A percentile compares a stretch with the other conserved stretches of the same genome.
phyloP scores from a whole-genome alignment of 2,888 invertebrate species.

The Agrotis segetum region DNA sequence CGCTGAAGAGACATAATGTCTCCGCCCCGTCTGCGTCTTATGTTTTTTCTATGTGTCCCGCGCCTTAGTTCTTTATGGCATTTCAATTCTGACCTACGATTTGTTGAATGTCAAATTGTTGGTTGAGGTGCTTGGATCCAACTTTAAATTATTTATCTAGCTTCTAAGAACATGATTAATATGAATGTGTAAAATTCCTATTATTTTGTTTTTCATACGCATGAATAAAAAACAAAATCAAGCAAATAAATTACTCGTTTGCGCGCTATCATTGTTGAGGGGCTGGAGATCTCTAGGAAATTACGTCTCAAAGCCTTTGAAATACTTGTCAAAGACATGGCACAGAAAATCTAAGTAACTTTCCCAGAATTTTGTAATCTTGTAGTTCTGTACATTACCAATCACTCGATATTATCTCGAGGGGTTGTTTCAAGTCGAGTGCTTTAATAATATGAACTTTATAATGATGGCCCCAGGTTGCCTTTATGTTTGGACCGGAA shows the following conservation, averaged over 20 bases:
- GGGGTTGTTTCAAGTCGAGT: constrained; percentile 5
- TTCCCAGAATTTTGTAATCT: background rate
- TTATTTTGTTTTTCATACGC: background rate
- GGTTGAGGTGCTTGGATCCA: background rate
- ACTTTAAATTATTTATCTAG: background rate
- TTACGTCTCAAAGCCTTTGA: background rate
- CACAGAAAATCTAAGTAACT: background rate
- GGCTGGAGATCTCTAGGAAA: background rate
- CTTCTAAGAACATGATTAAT: background rate
- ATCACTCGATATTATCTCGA: background rate
- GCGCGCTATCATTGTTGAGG: background rate
- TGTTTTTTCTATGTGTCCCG: too few relatives aligned
- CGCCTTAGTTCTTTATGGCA: too few relatives aligned
- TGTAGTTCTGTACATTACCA: background rate
- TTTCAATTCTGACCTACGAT: background rate
- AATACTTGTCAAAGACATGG: background rate
- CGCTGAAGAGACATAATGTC: too few relatives aligned
- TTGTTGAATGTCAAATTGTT: background rate
- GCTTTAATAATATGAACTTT: constrained; percentile 11
- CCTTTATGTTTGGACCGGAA: constrained; percentile 48
- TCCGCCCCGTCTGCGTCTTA: too few relatives aligned
- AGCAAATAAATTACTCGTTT: background rate
- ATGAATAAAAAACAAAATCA: background rate
- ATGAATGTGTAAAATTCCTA: background rate
- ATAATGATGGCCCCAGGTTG: constrained; percentile 46